phyloP scores from a whole-genome alignment of 2,113 vertebrate genomes.

The Tichodroma muraria region DNA sequence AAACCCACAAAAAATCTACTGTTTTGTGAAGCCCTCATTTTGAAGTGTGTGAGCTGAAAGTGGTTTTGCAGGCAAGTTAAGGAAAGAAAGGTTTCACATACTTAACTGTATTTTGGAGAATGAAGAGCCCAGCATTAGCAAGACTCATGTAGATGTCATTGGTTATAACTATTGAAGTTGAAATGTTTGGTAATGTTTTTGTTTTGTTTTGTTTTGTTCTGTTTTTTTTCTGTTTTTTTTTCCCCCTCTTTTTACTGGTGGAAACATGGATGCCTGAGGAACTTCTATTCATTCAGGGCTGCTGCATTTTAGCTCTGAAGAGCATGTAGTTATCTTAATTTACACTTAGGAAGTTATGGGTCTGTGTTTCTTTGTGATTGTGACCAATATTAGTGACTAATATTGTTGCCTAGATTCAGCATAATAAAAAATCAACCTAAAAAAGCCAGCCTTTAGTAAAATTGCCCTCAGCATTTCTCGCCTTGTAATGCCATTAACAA shows the following conservation, averaged over 20 bases:
- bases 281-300: neutral
- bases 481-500: neutral
- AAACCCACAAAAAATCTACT: neutral
- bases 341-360: neutral
- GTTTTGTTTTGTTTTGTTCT: neutral
- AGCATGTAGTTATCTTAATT: neutral
- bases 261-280: neutral
- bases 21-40: neutral
- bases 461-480: neutral
- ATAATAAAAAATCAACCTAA: neutral
- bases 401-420: neutral
- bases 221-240: no score
- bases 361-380: neutral
- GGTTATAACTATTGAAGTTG: neutral
- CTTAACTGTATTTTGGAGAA: neutral
- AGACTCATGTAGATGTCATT: neutral
- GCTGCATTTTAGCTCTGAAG: neutral
- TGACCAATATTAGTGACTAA: neutral
- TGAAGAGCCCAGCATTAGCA: neutral
- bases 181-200: neutral
- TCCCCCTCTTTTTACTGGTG: neutral
- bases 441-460: neutral
- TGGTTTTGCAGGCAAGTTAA: neutral
- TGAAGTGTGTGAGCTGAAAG: neutral
- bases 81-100: neutral